Base-by-base conservation (phyloP, 1,140 invertebrate species). In the Heliothis subflexa region DNA sequence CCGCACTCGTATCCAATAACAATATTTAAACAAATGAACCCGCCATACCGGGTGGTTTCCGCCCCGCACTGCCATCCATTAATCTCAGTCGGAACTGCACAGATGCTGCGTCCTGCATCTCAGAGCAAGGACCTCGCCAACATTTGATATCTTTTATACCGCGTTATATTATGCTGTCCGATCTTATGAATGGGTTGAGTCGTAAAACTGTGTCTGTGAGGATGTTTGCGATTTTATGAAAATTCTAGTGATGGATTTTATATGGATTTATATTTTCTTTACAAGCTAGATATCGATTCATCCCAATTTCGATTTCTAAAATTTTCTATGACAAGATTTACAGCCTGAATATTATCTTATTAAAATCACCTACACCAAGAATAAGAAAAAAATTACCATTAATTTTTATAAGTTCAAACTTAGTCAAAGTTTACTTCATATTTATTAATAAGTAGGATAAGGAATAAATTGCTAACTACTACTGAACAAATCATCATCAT, bases 11-110 rank as follows among this genome's bases (percentile, higher is more conserved):
- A 70, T 52, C 47, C 47, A 70, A 70, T 70, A 70, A 50, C n/a
- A 70, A n/a, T 70, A 52, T 50, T 50, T 70, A 49, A 70, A 70
- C 66, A 70, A 70, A 70, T 70, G 18, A 70, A 70, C 18, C 66
- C 50, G 66, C 66, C 21, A 70, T 28, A 70, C 45, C 47, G 47
- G 47, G 66, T 50, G 66, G 66, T 52, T 70, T 70, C 47, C 66
- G 66, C 66, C 45, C 16, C 0, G 13, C 45, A 7, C 45, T 14
- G 66, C 47, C 11, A 70, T 66, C 66, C 66, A 70, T 70, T 70
- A 70, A 70, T 70, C 66, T 50, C 25, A 25, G 66, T 70, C 66
- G 18, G 18, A 28, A 52, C 47, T 70, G 66, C 47, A 70, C 66
- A 70, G 66, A 70, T 70, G 66, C 66, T 25, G 66, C 61, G 14